These are phyloP conservation scores for Macquaria australasica DNA, from an alignment of 2,113 vertebrate species.

Conservation along the genomic window DNA sequence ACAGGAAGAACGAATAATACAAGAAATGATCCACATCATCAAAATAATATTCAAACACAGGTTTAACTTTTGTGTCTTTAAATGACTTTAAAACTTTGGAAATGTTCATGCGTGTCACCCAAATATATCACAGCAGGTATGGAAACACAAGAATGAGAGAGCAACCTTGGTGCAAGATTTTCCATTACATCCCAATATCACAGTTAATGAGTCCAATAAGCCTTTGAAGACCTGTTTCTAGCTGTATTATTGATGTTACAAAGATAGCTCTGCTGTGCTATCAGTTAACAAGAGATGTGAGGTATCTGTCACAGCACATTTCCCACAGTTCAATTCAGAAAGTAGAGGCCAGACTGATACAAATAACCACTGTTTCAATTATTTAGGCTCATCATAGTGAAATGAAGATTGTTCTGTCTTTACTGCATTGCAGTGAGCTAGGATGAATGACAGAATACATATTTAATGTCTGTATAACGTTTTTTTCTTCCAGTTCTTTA, in stretches of 20 bases:
- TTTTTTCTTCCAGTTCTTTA: conserved; percentile 36
- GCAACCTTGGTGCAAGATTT: conserved; percentile 36
- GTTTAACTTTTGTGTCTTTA: not conserved
- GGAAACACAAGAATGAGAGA: conserved; percentile 36
- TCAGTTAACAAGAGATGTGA: conserved; percentile 69
- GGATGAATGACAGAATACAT: conserved; percentile 60
- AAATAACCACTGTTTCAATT: conserved; percentile 74
- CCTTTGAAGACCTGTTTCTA: conserved; percentile 62
- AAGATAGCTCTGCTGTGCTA: conserved; percentile 56
- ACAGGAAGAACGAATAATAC: not conserved
- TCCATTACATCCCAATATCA: conserved; percentile 60
- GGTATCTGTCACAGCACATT: conserved; percentile 68
- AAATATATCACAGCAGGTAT: conserved; percentile 18
- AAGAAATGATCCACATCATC: not conserved
- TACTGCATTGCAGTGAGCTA: conserved; percentile 35
- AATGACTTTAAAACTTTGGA: conserved; percentile 9
- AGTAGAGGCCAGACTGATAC: conserved; percentile 66
- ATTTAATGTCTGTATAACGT: conserved; percentile 60
- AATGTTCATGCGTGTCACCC: not conserved
- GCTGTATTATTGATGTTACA: conserved; percentile 68
- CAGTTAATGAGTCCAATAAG: conserved; percentile 71
- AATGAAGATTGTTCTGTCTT: conserved; percentile 64
- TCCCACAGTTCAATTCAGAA: conserved; percentile 58
- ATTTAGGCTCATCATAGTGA: conserved; percentile 69
- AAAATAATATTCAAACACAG: not conserved